Percentiles rank a stretch among this genome's conserved stretches.
Evolutionary conservation across 2,113 vertebrate genomes (phyloP).

Genomic region (Dasyprocta punctata): DNA sequence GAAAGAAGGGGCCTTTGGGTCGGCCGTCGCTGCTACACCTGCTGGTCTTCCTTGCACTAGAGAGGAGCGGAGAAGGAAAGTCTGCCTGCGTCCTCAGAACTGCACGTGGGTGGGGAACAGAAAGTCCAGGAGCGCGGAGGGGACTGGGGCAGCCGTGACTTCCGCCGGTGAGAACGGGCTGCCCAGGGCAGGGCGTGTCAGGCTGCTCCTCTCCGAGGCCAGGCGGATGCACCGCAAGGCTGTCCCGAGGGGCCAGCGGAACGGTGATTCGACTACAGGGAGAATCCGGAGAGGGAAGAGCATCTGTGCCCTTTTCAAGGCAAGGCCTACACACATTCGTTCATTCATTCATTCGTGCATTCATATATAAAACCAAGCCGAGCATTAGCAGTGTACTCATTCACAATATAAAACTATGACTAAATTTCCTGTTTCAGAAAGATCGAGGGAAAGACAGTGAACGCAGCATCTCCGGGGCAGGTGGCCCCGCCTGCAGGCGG

Average conservation of each 20-base stretch:
- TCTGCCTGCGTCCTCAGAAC: accelerated
- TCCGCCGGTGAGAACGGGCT: not conserved
- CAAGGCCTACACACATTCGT: not conserved
- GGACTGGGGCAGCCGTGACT: accelerated
- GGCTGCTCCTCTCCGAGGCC: not conserved
- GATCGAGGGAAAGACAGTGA: not conserved
- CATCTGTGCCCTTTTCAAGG: not conserved
- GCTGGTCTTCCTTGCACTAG: no score
- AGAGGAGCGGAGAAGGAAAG: not conserved
- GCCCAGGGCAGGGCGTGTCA: not conserved
- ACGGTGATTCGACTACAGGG: no score
- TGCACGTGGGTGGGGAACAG: accelerated
- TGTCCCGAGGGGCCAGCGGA: not conserved
- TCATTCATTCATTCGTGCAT: not conserved
- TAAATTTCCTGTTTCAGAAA: not conserved
- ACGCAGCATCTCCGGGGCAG: not conserved
- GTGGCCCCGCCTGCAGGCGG: not conserved
- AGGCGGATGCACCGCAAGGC: not conserved
- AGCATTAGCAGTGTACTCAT: not conserved
- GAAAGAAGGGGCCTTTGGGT: accelerated
- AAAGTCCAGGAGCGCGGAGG: accelerated
- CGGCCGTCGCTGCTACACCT: not conserved
- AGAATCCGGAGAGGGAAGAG: not conserved
- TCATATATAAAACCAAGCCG: not conserved
- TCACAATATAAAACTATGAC: not conserved